Percentiles rank a stretch among this genome's conserved stretches.
Conservation (phyloP, 1,140 invertebrate species). For the Scaptomyza pallida region DNA sequence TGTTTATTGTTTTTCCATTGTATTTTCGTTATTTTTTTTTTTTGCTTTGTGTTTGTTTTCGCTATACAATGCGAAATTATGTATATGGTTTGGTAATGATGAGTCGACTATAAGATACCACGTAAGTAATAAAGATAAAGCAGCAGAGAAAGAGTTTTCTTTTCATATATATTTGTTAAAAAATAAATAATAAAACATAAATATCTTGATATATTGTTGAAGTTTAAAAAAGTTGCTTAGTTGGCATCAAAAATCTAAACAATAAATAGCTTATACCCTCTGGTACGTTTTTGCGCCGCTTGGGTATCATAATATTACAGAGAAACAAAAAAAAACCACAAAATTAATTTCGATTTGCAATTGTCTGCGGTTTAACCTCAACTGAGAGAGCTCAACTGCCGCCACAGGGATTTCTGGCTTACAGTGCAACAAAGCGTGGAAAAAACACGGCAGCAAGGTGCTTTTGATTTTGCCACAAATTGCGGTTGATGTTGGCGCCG, state of each 20-base stretch:
- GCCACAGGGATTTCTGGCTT: conserved; percentile 6
- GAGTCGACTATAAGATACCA: background rate
- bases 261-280: background rate
- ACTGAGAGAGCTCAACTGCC: background rate
- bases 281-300: background rate
- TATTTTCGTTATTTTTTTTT: background rate
- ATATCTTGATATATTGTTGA: too few relatives aligned
- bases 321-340: conserved; percentile 31
- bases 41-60: background rate
- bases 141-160: too few relatives aligned
- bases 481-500: conserved; percentile 29
- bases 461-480: conserved; percentile 36
- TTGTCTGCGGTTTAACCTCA: conserved; percentile 23
- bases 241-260: too few relatives aligned
- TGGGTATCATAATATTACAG: background rate
- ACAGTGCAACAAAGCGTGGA: background rate
- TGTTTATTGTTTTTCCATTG: conserved; percentile 7
- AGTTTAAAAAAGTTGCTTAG: too few relatives aligned
- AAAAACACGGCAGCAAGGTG: conserved; percentile 7
- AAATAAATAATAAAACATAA: too few relatives aligned
- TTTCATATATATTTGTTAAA: too few relatives aligned
- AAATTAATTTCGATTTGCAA: conserved; percentile 61
- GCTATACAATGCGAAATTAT: conserved; percentile 7
- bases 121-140: background rate
- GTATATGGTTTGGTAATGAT: background rate